phyloP scores from a whole-genome alignment of 2,888 invertebrate genomes.

The Chrysolina americana region DNA sequence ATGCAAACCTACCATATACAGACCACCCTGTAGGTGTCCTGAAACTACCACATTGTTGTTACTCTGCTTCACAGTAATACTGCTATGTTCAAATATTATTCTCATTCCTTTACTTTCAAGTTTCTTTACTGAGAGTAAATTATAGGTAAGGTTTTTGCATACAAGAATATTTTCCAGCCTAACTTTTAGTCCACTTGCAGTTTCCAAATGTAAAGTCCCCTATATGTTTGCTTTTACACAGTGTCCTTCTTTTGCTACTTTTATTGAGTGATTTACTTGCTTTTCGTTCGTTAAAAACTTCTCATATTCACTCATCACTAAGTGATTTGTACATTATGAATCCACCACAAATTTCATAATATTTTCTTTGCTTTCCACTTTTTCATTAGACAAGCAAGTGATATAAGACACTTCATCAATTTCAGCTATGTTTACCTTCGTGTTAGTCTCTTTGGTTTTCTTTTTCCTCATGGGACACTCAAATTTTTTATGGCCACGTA shows the following conservation, averaged over 20 bases:
- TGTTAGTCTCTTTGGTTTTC: no score
- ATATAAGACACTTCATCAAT: no score
- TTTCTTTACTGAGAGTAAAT: slow-evolving; percentile 51
- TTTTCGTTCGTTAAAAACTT: slow-evolving; percentile 40
- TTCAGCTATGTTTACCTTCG: no score
- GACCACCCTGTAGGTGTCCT: no score
- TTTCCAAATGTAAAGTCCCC: slow-evolving; percentile 46
- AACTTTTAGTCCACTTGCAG: slow-evolving; percentile 36
- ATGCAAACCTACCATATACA: no score
- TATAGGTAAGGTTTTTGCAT: slow-evolving; percentile 47
- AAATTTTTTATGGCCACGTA: no score
- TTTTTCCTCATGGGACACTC: no score
- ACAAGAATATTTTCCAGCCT: slow-evolving; percentile 45
- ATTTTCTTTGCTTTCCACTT: not conserved
- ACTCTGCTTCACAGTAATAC: no score
- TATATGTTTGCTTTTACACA: slow-evolving; percentile 42
- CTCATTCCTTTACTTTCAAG: slow-evolving; percentile 37
- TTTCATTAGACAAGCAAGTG: slow-evolving; percentile 18
- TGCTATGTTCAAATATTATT: no score
- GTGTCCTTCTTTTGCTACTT: slow-evolving; percentile 51
- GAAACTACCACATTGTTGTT: no score
- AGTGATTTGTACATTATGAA: slow-evolving; percentile 52
- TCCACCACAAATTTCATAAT: slow-evolving; percentile 45
- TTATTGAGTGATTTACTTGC: slow-evolving; percentile 44
- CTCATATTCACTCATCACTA: slow-evolving; percentile 41